These are phyloP conservation scores for Propithecus perrieri DNA, from an alignment of 2,797 vertebrate genomes.

Conservation along the genomic window DNA sequence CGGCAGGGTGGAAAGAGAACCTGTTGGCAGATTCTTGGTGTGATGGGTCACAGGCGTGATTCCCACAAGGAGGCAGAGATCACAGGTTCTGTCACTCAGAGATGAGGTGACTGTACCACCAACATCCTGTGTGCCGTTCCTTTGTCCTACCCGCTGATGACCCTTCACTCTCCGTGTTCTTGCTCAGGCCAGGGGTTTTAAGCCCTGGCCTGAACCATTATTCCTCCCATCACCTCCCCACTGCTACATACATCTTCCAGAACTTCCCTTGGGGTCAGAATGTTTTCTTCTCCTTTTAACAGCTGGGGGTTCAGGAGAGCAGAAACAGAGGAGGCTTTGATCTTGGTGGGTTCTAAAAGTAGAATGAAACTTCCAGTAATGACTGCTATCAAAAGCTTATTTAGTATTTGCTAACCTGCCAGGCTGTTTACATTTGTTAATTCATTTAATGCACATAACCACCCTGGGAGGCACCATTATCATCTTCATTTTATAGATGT, in stretches of 20 bases:
- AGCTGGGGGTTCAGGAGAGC: neutral
- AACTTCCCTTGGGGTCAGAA: neutral
- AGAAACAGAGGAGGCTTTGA: no score
- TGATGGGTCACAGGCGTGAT: no score
- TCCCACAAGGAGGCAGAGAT: neutral
- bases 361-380: neutral
- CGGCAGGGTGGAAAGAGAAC: neutral
- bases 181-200: neutral
- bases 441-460: neutral
- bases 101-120: no score
- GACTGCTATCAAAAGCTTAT: neutral
- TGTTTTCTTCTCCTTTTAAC: neutral
- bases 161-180: neutral
- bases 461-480: no score
- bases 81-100: neutral
- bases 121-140: neutral
- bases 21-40: no score
- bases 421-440: neutral
- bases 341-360: neutral
- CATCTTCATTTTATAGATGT: neutral
- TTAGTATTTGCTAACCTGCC: neutral
- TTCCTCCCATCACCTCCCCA: neutral
- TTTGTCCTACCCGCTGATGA: neutral
- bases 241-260: neutral
- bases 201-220: neutral